Evolutionary conservation across 2,797 vertebrate species (phyloP), one percentile per base, ranked within the genome.

Genomic region (Phalloptychus januarius): DNA sequence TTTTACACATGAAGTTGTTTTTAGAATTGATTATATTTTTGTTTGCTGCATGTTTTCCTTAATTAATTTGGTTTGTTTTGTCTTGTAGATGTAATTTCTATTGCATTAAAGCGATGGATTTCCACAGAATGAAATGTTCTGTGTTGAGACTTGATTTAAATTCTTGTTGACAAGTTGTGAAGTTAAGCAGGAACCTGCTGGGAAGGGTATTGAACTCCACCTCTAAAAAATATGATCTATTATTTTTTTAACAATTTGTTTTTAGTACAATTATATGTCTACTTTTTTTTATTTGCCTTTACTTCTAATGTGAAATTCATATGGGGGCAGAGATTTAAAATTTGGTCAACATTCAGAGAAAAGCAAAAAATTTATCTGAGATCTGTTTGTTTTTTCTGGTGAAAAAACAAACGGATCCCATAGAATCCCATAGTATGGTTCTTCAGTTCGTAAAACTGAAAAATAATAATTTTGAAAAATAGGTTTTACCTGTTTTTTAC

Each of bases 61-160:
- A 38, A 28, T 71, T 0, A 1, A 3, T n/a, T 20, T 36, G 12
- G 75, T 71, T 67, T 48, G 33, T 44, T n/a, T n/a, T 56, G 56
- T 45, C 61, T 52, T 16, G 33, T 11, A 16, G 20, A 63, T 75
- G 11, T 46, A 15, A 75, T 73, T 52, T 16, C 71, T 83, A 65
- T 76, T 70, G 4, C 16, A 56, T 16, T 73, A 72, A 18, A 80
- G 56, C 2, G 44, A 13, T 40, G 28, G 76, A 44, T 80, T 72
- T 78, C 73, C 71, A 56, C 85, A 79, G 81, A 81, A 85, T 82
- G 77, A 72, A 50, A 31, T 77, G 79, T 79, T 84, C 75, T 83
- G 81, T 42, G 33, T 54, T 36, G 31, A 82, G 74, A 58, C 58
- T 33, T 82, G 74, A 88, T 88, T 88, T 86, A 67, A 77, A 88